Conservation (phyloP, 1,140 invertebrate genomes). For the Trachelipus rathkii region DNA sequence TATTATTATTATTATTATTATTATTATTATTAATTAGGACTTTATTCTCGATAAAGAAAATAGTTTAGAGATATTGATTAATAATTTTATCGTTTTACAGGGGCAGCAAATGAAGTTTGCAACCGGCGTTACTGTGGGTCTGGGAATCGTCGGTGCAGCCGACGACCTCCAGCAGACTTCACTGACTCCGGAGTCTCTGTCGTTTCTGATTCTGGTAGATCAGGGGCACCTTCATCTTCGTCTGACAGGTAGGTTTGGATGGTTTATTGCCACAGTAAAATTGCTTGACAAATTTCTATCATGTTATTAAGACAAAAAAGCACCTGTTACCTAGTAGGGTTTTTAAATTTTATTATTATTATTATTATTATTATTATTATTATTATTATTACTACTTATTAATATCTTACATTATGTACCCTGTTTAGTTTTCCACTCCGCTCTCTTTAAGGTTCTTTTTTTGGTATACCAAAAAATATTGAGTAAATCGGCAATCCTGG, state of each 20-base stretch:
- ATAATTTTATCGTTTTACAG: no score
- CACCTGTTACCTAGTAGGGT: not conserved
- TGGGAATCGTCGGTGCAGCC: conserved; percentile 34
- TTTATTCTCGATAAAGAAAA: no score
- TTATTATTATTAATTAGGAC: not conserved
- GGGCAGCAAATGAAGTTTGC: not conserved
- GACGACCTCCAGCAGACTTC: conserved; percentile 38
- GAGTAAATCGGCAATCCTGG: no score
- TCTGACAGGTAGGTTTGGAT: conserved; percentile 33
- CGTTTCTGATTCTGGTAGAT: conserved; percentile 41
- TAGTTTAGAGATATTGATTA: no score
- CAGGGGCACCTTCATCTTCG: conserved; percentile 33
- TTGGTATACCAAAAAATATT: no score
- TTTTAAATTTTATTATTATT: not conserved
- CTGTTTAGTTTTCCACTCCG: no score
- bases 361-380: no score
- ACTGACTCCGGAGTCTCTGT: conserved; percentile 45
- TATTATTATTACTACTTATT: no score
- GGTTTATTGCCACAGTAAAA: not conserved
- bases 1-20: not conserved
- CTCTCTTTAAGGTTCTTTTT: no score
- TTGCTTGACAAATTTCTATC: not conserved
- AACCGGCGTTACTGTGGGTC: conserved; percentile 22
- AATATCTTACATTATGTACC: no score
- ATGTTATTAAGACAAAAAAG: not conserved